Percentiles rank a stretch among this genome's conserved stretches.
These are phyloP conservation scores for Kryptolebias ocellatus DNA, from an alignment of 2,797 vertebrate species.

Conservation along the genomic window DNA sequence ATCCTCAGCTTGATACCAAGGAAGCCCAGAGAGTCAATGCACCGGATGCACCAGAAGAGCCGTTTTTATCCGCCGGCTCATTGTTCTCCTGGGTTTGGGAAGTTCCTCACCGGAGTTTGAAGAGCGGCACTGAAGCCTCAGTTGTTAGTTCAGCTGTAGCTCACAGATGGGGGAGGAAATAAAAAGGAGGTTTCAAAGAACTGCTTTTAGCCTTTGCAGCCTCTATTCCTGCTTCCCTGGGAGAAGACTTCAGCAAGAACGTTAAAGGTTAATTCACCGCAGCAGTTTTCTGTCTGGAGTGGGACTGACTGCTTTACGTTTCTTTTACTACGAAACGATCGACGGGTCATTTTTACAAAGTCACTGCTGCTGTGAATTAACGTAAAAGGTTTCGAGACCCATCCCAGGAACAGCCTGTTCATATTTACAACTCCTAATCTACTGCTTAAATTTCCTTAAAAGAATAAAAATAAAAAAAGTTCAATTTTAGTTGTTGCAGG, in stretches of 20 bases:
- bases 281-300: conserved; percentile 30
- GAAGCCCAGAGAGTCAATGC: conserved; percentile 26
- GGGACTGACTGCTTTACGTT: neutral
- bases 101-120: conserved; percentile 19
- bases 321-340: neutral
- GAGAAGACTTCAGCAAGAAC: conserved; percentile 9
- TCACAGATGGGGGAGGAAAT: neutral
- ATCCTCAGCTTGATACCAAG: conserved; percentile 39
- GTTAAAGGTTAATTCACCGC: conserved; percentile 47
- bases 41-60: conserved; percentile 9
- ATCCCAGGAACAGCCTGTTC: conserved; percentile 28
- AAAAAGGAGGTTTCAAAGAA: conserved; percentile 14
- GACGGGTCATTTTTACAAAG: neutral
- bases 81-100: conserved; percentile 10
- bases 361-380: conserved; percentile 60
- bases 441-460: conserved; percentile 14
- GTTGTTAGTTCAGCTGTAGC: conserved; percentile 8
- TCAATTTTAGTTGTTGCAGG: too few relatives aligned
- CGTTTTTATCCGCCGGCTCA: conserved; percentile 24
- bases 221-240: conserved; percentile 4
- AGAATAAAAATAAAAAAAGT: neutral
- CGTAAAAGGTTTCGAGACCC: conserved; percentile 18
- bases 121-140: conserved; percentile 1
- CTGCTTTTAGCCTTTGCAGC: neutral
- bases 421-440: conserved; percentile 46